phyloP scores from a whole-genome alignment of 2,888 invertebrate genomes.

The Carabus problematicus region DNA sequence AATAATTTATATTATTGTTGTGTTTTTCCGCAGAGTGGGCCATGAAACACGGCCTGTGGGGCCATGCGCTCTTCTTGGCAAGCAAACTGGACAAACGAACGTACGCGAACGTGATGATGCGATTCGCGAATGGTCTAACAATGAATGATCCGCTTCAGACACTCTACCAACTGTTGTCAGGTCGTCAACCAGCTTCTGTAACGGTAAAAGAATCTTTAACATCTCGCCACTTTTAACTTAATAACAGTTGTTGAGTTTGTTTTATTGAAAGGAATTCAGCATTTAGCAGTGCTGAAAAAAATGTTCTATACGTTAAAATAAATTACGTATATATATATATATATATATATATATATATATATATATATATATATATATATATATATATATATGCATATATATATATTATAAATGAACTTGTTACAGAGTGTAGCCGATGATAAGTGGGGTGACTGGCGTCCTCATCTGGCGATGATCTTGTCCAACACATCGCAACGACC shows the following conservation, averaged over 20 bases:
- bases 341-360: no score
- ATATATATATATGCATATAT: constrained; percentile 15
- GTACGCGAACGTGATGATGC: constrained; percentile 84
- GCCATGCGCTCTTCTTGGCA: constrained; percentile 91
- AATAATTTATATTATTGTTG: constrained; percentile 20
- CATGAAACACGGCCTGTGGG: constrained; percentile 88
- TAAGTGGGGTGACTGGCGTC: constrained; percentile 93
- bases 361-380: no score
- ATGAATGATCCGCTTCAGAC: constrained; percentile 91
- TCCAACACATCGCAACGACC: constrained; percentile 81
- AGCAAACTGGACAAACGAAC: constrained; percentile 85
- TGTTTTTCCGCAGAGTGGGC: constrained; percentile 77
- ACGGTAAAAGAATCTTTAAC: constrained; percentile 62
- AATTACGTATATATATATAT: no score
- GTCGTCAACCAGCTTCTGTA: constrained; percentile 78
- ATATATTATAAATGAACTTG: constrained; percentile 29
- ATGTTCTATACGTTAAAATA: no score
- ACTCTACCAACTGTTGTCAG: constrained; percentile 89
- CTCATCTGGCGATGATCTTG: constrained; percentile 94
- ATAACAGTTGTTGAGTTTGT: no score
- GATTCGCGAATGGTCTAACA: constrained; percentile 85
- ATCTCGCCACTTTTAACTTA: neutral
- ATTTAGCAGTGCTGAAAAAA: no score
- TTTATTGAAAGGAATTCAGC: no score
- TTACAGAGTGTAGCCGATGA: constrained; percentile 72